These are phyloP conservation scores for Orthonevra nobilis DNA, from an alignment of 2,888 invertebrate genomes.

Conservation along the genomic window DNA sequence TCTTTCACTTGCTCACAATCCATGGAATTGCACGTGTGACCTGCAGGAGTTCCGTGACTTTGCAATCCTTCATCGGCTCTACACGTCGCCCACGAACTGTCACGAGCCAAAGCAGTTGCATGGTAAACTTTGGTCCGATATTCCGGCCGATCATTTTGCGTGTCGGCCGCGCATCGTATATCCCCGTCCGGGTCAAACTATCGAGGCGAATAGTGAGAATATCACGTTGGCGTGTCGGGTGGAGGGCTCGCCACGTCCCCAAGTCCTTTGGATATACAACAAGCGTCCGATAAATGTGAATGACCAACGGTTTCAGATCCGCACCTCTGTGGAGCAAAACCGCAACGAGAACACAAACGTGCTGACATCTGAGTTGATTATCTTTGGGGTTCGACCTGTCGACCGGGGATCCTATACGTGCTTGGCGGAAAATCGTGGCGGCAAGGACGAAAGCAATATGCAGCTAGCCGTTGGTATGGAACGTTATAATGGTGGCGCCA, in stretches of 20 bases:
- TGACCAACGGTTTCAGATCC: slow-evolving; percentile 75
- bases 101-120: slow-evolving; percentile 85
- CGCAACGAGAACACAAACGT: slow-evolving; percentile 70
- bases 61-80: slow-evolving; percentile 86
- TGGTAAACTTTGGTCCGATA: slow-evolving; percentile 87
- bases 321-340: slow-evolving; percentile 75
- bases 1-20: slow-evolving; percentile 89
- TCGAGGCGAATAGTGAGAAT: slow-evolving; percentile 84
- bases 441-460: slow-evolving; percentile 88
- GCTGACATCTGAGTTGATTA: slow-evolving; percentile 83
- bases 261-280: slow-evolving; percentile 84
- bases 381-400: slow-evolving; percentile 83
- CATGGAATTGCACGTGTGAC: slow-evolving; percentile 94
- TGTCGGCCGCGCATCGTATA: slow-evolving; percentile 89
- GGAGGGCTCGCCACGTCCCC: slow-evolving; percentile 85
- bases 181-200: slow-evolving; percentile 81
- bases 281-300: slow-evolving; percentile 76
- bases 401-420: slow-evolving; percentile 90
- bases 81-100: slow-evolving; percentile 88
- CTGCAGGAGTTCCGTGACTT: slow-evolving; percentile 89
- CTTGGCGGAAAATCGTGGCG: slow-evolving; percentile 90
- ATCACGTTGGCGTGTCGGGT: slow-evolving; percentile 87
- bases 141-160: slow-evolving; percentile 88
- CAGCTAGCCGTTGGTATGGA: slow-evolving; percentile 82
- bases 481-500: slow-evolving; percentile 74